These are phyloP conservation scores for Drosophila seclusa DNA, from an alignment of 2,888 invertebrate genomes.

Conservation along the genomic window DNA sequence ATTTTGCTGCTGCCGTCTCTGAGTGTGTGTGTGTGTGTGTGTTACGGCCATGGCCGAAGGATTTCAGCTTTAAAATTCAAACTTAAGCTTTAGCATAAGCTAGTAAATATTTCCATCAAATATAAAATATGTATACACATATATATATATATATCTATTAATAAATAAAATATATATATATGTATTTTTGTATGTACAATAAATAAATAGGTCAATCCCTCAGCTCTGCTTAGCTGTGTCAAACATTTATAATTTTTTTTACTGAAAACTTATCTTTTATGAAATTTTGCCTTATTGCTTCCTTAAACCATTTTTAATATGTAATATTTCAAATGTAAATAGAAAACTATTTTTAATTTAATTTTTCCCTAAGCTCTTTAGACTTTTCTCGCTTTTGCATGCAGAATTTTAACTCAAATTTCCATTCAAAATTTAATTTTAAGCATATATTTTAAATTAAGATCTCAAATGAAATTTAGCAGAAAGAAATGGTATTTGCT, in stretches of 20 bases:
- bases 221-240: background rate
- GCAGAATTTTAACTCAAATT: background rate
- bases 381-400: background rate
- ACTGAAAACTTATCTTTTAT: background rate
- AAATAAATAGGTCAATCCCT: background rate
- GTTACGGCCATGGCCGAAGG: slow-evolving; percentile 46
- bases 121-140: background rate
- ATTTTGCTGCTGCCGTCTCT: slow-evolving; percentile 21
- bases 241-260: background rate
- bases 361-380: background rate
- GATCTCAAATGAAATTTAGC: background rate
- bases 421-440: background rate
- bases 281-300: background rate
- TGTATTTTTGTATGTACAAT: background rate
- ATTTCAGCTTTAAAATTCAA: slow-evolving; percentile 52
- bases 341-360: background rate
- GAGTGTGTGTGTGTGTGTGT: slow-evolving; percentile 11
- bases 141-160: background rate
- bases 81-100: background rate
- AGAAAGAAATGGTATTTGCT: background rate
- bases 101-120: background rate
- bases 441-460: background rate
- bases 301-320: background rate
- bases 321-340: background rate
- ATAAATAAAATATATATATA: no score